phyloP scores from a whole-genome alignment of 2,113 vertebrate species.

The Montifringilla adamsi region DNA sequence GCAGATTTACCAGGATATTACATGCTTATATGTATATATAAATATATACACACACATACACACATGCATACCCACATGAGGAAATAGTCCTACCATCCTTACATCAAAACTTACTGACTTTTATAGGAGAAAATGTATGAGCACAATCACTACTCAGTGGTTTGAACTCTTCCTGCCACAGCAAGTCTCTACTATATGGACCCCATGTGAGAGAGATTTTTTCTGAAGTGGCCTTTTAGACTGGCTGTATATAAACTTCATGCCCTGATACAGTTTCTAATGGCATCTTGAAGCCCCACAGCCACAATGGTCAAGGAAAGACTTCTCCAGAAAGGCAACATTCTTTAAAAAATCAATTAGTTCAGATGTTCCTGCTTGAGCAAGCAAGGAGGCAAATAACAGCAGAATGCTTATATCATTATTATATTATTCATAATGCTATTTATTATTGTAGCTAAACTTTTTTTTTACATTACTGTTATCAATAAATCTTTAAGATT shows the following conservation, averaged over 20 bases:
- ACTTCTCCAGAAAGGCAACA: not conserved
- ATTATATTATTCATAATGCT: not conserved
- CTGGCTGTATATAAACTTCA: not conserved
- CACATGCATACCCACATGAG: not conserved
- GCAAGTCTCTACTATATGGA: not conserved
- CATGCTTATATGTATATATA: too few relatives aligned
- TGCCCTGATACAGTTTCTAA: not conserved
- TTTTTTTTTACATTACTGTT: not conserved
- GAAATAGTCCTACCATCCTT: not conserved
- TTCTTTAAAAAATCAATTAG: not conserved
- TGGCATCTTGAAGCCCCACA: not conserved
- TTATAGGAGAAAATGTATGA: not conserved
- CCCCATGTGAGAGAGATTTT: not conserved
- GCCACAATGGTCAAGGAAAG: not conserved
- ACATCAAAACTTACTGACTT: not conserved
- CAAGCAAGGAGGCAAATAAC: not conserved
- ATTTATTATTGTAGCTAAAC: not conserved
- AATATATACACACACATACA: too few relatives aligned
- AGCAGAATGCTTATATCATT: not conserved
- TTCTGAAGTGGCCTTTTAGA: not conserved
- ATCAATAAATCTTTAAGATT: not conserved
- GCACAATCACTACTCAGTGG: not conserved
- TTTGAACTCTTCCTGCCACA: not conserved
- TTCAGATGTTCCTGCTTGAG: not conserved
- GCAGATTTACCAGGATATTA: not conserved